Conservation (phyloP, 2,797 vertebrate genomes). For the Hypotaenidia philippensis region DNA sequence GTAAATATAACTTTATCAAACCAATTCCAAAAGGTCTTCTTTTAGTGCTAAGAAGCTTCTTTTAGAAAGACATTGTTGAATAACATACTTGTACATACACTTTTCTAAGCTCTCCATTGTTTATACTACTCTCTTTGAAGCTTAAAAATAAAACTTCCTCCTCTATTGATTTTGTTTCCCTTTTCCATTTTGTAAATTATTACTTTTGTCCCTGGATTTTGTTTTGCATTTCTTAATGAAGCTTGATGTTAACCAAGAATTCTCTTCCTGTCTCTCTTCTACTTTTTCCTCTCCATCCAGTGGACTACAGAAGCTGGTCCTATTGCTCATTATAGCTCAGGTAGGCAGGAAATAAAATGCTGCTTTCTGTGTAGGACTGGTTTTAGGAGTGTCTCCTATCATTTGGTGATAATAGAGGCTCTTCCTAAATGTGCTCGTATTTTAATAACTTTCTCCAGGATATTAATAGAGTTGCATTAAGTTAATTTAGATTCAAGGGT, state of each 20-base stretch:
- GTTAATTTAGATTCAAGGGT: neutral
- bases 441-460: neutral
- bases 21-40: constrained; percentile 28
- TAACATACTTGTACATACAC: constrained; percentile 68
- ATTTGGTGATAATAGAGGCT: neutral
- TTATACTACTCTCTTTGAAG: constrained; percentile 67
- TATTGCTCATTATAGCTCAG: neutral
- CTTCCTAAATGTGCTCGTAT: neutral
- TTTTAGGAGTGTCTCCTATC: neutral
- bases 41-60: constrained; percentile 43
- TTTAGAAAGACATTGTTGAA: constrained; percentile 41
- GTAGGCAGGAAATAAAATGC: constrained; percentile 26
- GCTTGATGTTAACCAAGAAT: neutral
- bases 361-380: neutral
- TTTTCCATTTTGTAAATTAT: constrained; percentile 64
- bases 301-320: constrained; percentile 1
- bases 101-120: constrained; percentile 72
- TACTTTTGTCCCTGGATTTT: constrained; percentile 38
- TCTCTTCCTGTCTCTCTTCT: constrained; percentile 15
- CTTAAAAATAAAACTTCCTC: constrained; percentile 75
- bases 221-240: constrained; percentile 24
- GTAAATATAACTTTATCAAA: constrained; percentile 73
- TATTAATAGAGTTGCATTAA: neutral
- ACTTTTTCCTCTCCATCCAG: neutral
- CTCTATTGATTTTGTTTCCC: constrained; percentile 70